phyloP scores from a whole-genome alignment of 2,113 vertebrate genomes.

The Myodes glareolus region DNA sequence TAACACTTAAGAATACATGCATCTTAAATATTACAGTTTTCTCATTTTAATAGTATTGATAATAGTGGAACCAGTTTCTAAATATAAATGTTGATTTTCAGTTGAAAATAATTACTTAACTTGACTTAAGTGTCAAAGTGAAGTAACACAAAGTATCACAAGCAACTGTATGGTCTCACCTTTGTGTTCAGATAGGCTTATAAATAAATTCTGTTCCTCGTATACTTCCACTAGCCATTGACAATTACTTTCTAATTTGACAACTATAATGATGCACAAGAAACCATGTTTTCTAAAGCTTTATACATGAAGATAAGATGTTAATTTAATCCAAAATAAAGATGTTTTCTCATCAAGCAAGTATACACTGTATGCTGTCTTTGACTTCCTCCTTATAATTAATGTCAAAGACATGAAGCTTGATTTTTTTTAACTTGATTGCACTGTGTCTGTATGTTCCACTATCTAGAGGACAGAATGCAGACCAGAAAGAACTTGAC shows the following conservation, averaged over 20 bases:
- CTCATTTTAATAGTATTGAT: neutral
- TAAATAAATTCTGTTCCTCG: neutral
- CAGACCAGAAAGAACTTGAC: neutral
- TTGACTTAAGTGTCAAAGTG: no score
- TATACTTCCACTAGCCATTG: slow-evolving; percentile 26
- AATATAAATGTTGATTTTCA: slow-evolving; percentile 18
- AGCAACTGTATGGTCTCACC: neutral
- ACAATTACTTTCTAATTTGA: neutral
- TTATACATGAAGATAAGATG: neutral
- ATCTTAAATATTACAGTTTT: neutral
- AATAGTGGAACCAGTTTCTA: neutral
- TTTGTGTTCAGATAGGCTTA: neutral
- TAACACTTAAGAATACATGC: neutral
- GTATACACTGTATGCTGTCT: neutral
- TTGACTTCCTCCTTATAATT: neutral
- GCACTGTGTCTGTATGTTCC: neutral
- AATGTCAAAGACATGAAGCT: neutral
- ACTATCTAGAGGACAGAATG: neutral
- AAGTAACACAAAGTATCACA: neutral
- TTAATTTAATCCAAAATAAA: neutral
- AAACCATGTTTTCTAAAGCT: neutral
- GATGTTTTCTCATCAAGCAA: slow-evolving; percentile 7
- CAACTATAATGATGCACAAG: neutral
- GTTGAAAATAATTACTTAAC: slow-evolving; percentile 7
- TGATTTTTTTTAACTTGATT: neutral